Evolutionary conservation across 2,888 invertebrate species (phyloP).

Genomic region (Parasteatoda lunata): DNA sequence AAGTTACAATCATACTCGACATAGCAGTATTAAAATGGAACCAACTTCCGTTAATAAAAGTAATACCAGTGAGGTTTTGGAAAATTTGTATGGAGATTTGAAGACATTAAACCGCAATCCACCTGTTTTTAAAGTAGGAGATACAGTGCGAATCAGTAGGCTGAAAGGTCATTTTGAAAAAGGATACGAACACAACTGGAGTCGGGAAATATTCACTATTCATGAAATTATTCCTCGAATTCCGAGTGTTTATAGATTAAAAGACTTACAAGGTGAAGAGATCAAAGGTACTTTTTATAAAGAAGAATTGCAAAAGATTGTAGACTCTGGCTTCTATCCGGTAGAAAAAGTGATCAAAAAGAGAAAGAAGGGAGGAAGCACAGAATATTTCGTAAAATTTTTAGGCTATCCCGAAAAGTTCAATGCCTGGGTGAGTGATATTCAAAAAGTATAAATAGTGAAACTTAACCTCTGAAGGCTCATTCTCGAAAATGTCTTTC

Average conservation of each 20-base stretch:
- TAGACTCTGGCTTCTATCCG: neutral
- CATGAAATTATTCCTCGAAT: neutral
- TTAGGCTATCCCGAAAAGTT: slow-evolving; percentile 2
- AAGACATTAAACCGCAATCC: neutral
- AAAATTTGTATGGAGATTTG: neutral
- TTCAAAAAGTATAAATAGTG: slow-evolving; percentile 10
- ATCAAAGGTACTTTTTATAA: neutral
- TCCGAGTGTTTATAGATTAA: neutral
- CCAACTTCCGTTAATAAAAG: too few relatives aligned
- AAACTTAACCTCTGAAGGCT: neutral
- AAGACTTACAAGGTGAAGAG: neutral
- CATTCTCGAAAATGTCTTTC: slow-evolving; percentile 26
- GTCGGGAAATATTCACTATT: neutral
- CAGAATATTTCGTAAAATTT: slow-evolving; percentile 8
- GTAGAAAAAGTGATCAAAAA: slow-evolving; percentile 12
- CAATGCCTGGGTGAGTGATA: neutral
- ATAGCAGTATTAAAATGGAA: too few relatives aligned
- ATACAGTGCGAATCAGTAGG: neutral
- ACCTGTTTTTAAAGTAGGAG: neutral
- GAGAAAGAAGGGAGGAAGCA: neutral
- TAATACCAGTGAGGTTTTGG: neutral
- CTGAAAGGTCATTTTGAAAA: neutral
- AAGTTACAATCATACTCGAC: too few relatives aligned
- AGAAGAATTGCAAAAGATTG: slow-evolving; percentile 19
- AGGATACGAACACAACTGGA: neutral